These are phyloP conservation scores for Sesia apiformis DNA, from an alignment of 2,888 invertebrate genomes.

Conservation along the genomic window DNA sequence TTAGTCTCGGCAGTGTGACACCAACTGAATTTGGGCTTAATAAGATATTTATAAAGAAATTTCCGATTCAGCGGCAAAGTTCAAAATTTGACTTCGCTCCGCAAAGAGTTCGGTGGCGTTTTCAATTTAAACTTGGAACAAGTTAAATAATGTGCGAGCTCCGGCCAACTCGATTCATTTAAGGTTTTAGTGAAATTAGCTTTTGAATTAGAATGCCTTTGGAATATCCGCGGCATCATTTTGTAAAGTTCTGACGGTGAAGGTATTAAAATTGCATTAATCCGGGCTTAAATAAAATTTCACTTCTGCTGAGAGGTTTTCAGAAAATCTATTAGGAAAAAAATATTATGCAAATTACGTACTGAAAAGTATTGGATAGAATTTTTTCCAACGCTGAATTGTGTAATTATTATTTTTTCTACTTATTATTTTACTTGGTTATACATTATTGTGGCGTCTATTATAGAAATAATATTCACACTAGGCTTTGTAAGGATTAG, in stretches of 20 bases:
- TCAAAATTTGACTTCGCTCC: constrained; percentile 70
- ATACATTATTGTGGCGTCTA: too few relatives aligned
- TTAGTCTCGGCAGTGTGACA: constrained; percentile 74
- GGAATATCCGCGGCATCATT: constrained; percentile 27
- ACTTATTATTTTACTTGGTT: too few relatives aligned
- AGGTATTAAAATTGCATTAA: constrained; percentile 16
- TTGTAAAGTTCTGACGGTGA: constrained; percentile 32
- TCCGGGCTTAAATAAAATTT: neutral
- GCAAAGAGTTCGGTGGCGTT: constrained; percentile 70
- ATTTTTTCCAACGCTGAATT: too few relatives aligned
- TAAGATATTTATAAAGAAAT: constrained; percentile 75
- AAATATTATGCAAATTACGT: too few relatives aligned
- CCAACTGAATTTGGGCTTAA: constrained; percentile 72
- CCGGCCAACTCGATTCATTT: constrained; percentile 70
- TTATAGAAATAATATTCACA: neutral
- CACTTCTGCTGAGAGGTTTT: too few relatives aligned
- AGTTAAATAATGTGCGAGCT: constrained; percentile 73
- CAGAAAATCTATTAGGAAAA: too few relatives aligned
- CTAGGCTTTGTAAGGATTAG: neutral
- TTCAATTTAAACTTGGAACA: constrained; percentile 73
- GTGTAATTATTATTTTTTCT: too few relatives aligned
- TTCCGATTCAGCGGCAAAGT: constrained; percentile 73
- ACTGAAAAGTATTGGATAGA: too few relatives aligned
- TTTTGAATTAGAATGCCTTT: constrained; percentile 67
- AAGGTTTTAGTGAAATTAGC: constrained; percentile 72